Evolutionary conservation across 1,140 invertebrate species (phyloP).

Genomic region (Sycobia sp.): DNA sequence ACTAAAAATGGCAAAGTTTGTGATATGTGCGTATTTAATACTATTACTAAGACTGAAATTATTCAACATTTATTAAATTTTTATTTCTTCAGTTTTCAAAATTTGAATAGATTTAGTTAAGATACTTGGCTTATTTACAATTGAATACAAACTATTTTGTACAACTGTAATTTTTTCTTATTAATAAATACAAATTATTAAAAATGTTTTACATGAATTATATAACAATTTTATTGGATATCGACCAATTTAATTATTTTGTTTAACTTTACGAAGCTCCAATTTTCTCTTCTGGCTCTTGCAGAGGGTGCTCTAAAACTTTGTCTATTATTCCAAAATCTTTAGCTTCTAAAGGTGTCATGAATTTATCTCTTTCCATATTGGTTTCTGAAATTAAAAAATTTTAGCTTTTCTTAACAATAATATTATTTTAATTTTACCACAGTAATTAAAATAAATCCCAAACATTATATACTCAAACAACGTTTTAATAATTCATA

Average conservation of each 20-base stretch:
- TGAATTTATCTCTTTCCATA: constrained; percentile 96
- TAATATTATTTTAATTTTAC: no score
- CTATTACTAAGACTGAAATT: constrained; percentile 41
- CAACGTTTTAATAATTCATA: no score
- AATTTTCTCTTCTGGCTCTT: constrained; percentile 51
- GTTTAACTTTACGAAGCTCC: background rate
- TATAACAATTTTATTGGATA: constrained; percentile 35
- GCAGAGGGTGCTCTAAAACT: constrained; percentile 75
- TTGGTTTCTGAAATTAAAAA: constrained; percentile 63
- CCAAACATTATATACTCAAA: no score
- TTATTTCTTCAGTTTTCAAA: constrained; percentile 11
- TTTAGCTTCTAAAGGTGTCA: constrained; percentile 89
- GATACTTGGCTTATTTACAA: constrained; percentile 44
- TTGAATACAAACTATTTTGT: constrained; percentile 51
- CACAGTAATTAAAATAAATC: no score
- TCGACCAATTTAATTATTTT: no score
- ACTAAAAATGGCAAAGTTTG: constrained; percentile 39
- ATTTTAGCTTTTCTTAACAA: no score
- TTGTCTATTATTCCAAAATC: constrained; percentile 96
- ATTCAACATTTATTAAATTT: constrained; percentile 1
- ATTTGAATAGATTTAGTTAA: constrained; percentile 41
- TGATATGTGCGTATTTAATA: constrained; percentile 40
- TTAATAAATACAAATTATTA: constrained; percentile 54
- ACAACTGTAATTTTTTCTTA: constrained; percentile 52
- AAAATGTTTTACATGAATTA: constrained; percentile 49